A percentile compares a stretch with the other conserved stretches of the same genome.
Evolutionary conservation across 2,888 invertebrate genomes (phyloP).

Genomic region (Disparrhopalites patrizii): DNA sequence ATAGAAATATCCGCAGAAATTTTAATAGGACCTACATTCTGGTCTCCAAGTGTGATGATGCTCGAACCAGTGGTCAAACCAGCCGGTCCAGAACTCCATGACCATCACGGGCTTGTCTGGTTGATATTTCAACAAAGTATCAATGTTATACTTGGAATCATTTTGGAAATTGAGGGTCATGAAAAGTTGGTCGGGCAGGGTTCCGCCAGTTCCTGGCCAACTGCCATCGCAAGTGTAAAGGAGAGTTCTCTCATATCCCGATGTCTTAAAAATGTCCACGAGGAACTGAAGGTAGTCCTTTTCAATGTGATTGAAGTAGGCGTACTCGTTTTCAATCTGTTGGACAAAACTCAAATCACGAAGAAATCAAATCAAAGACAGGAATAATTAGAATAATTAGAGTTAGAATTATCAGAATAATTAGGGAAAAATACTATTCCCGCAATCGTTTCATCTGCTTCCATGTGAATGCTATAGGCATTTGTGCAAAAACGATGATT

Average conservation of each 20-base stretch:
- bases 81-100: conserved; percentile 57
- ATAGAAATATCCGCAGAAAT: too few relatives aligned
- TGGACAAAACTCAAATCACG: too few relatives aligned
- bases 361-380: too few relatives aligned
- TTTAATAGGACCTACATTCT: neutral
- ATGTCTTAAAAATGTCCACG: conserved; percentile 50
- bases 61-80: conserved; percentile 59
- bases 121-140: conserved; percentile 53
- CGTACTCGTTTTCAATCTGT: conserved; percentile 59
- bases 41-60: neutral
- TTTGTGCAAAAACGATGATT: too few relatives aligned
- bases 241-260: conserved; percentile 54
- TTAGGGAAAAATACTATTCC: too few relatives aligned
- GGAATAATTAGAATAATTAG: neutral
- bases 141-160: conserved; percentile 53
- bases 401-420: neutral
- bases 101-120: conserved; percentile 57
- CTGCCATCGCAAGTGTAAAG: conserved; percentile 58
- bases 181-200: conserved; percentile 51
- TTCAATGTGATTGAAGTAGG: conserved; percentile 50
- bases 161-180: conserved; percentile 58
- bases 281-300: conserved; percentile 52
- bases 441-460: too few relatives aligned
- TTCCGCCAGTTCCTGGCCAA: conserved; percentile 48
- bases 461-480: too few relatives aligned